A percentile compares a stretch with the other conserved stretches of the same genome.
Conservation (phyloP, 35 echinoderm and acorn worm species). For the Apostichopus japonicus region DNA sequence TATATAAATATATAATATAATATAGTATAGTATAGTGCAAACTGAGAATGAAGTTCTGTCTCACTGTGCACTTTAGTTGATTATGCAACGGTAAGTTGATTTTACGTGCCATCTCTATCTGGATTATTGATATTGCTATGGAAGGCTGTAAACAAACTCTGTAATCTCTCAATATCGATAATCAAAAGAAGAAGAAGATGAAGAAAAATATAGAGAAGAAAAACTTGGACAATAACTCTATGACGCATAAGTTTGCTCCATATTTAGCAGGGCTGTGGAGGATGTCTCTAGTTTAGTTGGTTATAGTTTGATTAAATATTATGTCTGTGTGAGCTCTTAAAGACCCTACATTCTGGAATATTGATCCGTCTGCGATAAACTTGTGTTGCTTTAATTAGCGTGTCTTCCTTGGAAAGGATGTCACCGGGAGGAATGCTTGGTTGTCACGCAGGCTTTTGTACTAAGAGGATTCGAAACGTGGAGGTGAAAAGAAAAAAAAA, state of each 20-base stretch:
- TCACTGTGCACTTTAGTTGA: background rate
- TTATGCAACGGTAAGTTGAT: background rate
- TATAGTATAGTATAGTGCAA: no score
- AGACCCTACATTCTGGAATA: background rate
- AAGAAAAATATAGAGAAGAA: background rate
- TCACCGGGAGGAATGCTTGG: background rate
- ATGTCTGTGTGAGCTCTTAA: background rate
- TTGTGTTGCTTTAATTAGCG: background rate
- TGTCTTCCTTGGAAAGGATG: background rate
- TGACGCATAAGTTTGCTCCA: background rate
- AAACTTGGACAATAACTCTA: background rate
- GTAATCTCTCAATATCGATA: background rate
- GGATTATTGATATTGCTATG: constrained; percentile 4
- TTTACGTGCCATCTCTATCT: background rate
- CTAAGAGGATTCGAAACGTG: background rate
- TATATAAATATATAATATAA: no score
- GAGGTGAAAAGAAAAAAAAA: background rate
- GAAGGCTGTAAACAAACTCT: background rate
- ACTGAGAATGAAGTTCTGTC: background rate
- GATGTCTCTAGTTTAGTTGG: background rate
- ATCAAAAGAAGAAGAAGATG: background rate
- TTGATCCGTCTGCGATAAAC: background rate
- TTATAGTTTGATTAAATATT: background rate
- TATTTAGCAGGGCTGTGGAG: background rate
- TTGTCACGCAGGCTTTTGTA: background rate